A percentile compares a stretch with the other conserved stretches of the same genome.
Evolutionary conservation across 2,888 invertebrate genomes (phyloP).

Genomic region (Troides oblongomaculatus): DNA sequence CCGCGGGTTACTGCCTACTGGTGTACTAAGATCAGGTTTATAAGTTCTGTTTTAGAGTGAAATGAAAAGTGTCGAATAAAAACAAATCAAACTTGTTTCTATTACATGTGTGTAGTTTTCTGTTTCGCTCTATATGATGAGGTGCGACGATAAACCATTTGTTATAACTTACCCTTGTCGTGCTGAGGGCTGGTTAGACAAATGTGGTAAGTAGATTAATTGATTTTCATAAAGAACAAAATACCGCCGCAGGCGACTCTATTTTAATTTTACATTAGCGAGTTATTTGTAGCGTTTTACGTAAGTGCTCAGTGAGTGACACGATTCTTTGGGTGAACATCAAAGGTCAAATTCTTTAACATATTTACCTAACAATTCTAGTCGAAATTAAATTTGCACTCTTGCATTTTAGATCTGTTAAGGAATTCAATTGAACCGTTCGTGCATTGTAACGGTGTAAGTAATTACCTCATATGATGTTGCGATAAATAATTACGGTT

Average conservation of each 20-base stretch:
- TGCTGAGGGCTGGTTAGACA: slow-evolving; percentile 72
- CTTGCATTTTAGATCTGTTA: slow-evolving; percentile 20
- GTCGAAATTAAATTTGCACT: slow-evolving; percentile 24
- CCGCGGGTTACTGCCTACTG: slow-evolving; percentile 43
- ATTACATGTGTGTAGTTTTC: slow-evolving; percentile 43
- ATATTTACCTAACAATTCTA: slow-evolving; percentile 32
- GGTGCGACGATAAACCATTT: slow-evolving; percentile 50
- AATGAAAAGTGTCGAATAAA: slow-evolving; percentile 51
- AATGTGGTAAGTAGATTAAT: slow-evolving; percentile 63
- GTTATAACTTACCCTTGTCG: slow-evolving; percentile 70
- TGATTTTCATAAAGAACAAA: slow-evolving; percentile 22
- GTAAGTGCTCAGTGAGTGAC: slow-evolving; percentile 60
- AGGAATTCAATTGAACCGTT: slow-evolving; percentile 19
- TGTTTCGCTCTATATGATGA: slow-evolving; percentile 57
- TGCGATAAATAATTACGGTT: slow-evolving; percentile 19
- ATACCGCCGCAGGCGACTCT: slow-evolving; percentile 37
- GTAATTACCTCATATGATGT: slow-evolving; percentile 21
- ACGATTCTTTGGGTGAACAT: slow-evolving; percentile 42
- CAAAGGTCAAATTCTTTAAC: slow-evolving; percentile 49
- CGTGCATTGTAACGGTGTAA: slow-evolving; percentile 17
- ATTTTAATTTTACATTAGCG: slow-evolving; percentile 51
- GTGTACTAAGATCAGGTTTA: slow-evolving; percentile 25
- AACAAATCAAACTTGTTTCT: slow-evolving; percentile 35
- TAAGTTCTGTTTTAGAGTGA: slow-evolving; percentile 42
- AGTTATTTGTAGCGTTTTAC: slow-evolving; percentile 67